Base-by-base conservation (phyloP, 2,888 invertebrate species). In the Subacronicta megacephala region DNA sequence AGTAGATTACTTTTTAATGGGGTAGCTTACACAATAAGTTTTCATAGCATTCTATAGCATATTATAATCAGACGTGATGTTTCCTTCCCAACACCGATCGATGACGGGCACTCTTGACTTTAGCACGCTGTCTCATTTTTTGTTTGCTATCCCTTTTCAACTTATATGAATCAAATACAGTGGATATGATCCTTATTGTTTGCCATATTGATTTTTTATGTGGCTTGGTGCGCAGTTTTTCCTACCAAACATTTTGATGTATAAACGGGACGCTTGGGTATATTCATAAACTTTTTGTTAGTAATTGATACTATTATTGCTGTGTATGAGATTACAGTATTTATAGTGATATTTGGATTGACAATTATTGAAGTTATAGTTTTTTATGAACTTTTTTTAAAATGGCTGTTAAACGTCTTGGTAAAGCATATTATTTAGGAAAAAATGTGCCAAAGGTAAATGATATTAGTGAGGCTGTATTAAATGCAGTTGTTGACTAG, bases 31-130 rank as follows among this genome's bases (percentile, higher is more conserved):
- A 58, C 65, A 72, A 74, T 62, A 63, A 50, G 54, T 65, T 68
- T 78, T 72, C 77, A 66, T 72, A 66, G 56, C 51, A 56, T 42
- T 79, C 73, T 77, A 63, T 72, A 65, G 56, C 51, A 56, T 42
- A 54, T 67, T 71, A 63, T 49, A 44, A 55, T 62, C 56, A 53
- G 55, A 47, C 54, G 66, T 77, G 75, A 67, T 77, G 72, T 77
- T 82, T 77, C 62, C 60, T 72, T 74, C 73, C 71, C 71, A 79
- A 84, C 78, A 77, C 86, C 87, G 93, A 93, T 94, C 94, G 88
- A 94, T 94, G 88, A 78, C 63, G 81, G 83, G 89, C 89, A 92
- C 92, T 93, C 92, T 93, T 94, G 93, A 94, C 91, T 94, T 89
- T 77, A 71, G 83, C 71, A 77, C 73, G 72, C 88, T 80, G 81